Conservation (phyloP, 2,888 invertebrate species). For the Drosophila lacicola region DNA sequence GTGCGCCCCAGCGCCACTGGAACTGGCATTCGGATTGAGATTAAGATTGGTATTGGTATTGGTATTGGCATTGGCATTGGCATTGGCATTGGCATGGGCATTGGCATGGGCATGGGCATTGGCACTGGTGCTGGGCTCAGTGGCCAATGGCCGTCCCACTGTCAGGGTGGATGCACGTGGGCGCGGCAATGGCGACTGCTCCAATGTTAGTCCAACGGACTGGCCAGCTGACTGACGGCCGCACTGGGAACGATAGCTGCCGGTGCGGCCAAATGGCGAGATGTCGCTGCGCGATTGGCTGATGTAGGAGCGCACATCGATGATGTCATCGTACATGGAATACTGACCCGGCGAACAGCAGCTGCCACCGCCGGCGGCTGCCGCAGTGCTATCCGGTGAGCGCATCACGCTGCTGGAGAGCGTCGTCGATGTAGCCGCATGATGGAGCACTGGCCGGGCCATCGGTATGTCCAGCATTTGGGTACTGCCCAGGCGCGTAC, state of each 20-base stretch:
- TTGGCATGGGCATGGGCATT: conserved; percentile 21
- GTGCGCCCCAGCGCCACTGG: conserved; percentile 15
- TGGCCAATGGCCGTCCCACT: conserved; percentile 17
- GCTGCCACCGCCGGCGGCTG: conserved; percentile 59
- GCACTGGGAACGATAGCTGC: conserved; percentile 90
- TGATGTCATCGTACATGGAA: conserved; percentile 88
- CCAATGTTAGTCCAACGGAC: conserved; percentile 47
- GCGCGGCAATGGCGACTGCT: conserved; percentile 85
- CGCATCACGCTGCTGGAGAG: conserved; percentile 58
- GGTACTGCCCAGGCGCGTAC: conserved; percentile 71
- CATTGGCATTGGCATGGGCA: conserved; percentile 11
- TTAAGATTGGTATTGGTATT: conserved; percentile 14
- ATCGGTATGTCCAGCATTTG: conserved; percentile 84
- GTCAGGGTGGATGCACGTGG: conserved; percentile 85
- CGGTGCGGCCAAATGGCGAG: conserved; percentile 89
- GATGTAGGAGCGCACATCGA: conserved; percentile 90
- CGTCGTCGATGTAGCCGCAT: conserved; percentile 74
- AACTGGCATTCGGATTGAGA: conserved; percentile 7
- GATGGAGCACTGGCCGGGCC: conserved; percentile 77
- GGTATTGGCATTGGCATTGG: conserved; percentile 15
- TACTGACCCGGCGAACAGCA: conserved; percentile 86
- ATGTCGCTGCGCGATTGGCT: conserved; percentile 91
- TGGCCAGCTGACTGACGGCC: conserved; percentile 85
- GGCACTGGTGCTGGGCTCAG: conserved; percentile 53
- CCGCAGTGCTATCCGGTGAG: conserved; percentile 52